Evolutionary conservation across 2,797 vertebrate genomes (phyloP), one percentile per base, ranked within the genome.

Genomic region (Cyprinodon diabolis): DNA sequence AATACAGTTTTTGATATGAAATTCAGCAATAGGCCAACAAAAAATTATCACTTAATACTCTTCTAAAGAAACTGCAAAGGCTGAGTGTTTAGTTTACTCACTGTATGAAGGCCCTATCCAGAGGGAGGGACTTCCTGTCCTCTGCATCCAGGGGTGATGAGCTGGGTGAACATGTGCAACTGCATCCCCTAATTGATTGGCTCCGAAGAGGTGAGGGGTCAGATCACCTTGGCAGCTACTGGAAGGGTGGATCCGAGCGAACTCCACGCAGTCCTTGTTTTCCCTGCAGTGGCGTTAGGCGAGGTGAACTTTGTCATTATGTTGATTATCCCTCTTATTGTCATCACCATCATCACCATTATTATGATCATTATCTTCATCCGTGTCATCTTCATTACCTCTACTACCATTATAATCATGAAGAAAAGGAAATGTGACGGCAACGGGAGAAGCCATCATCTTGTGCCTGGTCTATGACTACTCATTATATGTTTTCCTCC

Each of bases 101-200:
- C 98, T 92, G 13, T 98, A 99, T 25, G 98, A 97, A 89, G 97
- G 98, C 11, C 97, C 96, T 96, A 99, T 97, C 98, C 98, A 99
- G 79, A 98, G 89, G 76, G 98, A 99, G 88, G 98, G 97, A 93
- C 97, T 99, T 91, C 96, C 96, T 60, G 97, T 97, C 82, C 97
- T 95, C 86, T 96, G 96, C 94, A 98, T 96, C 97, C 98, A 98
- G 80, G 97, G 97, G 3, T 97, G 94, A 85, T 97, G 97, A 4
- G 96, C 94, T 0, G 96, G 95, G 87, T 97, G 97, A 69, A 96
- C 84, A 14, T 97, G 97, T 65, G 96, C 83, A 0, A 94, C 86
- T 0, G 96, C 95, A 87, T 97, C 97, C 19, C 96, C 96, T 74
- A 97, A 90, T 90, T 97, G 97, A 85, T 95, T 86, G 0, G 96